Evolutionary conservation across 2,113 vertebrate genomes (phyloP).

Genomic region (Calidris pygmaea): DNA sequence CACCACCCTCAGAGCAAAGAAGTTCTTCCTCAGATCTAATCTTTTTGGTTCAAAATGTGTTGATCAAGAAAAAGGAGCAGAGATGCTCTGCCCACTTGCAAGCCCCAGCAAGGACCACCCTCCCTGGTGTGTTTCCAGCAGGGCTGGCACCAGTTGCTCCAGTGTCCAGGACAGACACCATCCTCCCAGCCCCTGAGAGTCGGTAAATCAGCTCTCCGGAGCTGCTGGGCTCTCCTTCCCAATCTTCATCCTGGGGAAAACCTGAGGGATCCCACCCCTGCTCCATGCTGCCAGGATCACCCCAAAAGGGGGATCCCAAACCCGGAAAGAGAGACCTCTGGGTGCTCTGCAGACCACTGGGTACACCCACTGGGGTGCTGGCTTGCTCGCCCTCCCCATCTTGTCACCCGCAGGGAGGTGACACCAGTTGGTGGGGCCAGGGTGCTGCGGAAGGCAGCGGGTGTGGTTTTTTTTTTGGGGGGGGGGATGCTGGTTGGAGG

Average conservation of each 20-base stretch:
- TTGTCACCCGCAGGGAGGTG: background rate
- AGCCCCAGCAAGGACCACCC: background rate
- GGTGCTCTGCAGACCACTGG: background rate
- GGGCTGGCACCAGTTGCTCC: background rate
- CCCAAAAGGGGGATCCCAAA: background rate
- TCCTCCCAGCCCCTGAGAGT: background rate
- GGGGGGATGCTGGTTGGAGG: background rate
- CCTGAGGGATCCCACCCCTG: background rate
- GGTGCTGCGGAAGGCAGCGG: accelerated
- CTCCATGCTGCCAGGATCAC: background rate
- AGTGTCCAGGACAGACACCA: accelerated
- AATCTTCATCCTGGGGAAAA: background rate
- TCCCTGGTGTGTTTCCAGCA: accelerated
- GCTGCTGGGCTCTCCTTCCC: background rate
- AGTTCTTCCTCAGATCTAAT: background rate
- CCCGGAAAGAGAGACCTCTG: no score
- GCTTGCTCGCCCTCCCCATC: background rate
- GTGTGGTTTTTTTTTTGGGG: background rate
- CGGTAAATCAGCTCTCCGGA: background rate
- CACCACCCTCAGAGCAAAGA: background rate
- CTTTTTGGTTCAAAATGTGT: background rate
- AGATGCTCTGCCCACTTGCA: background rate
- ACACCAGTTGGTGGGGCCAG: accelerated
- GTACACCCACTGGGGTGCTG: background rate
- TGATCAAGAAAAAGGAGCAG: background rate